Evolutionary conservation across 2,888 invertebrate genomes (phyloP), one percentile per base, ranked within the genome.

Genomic region (Druceiella hillmani): DNA sequence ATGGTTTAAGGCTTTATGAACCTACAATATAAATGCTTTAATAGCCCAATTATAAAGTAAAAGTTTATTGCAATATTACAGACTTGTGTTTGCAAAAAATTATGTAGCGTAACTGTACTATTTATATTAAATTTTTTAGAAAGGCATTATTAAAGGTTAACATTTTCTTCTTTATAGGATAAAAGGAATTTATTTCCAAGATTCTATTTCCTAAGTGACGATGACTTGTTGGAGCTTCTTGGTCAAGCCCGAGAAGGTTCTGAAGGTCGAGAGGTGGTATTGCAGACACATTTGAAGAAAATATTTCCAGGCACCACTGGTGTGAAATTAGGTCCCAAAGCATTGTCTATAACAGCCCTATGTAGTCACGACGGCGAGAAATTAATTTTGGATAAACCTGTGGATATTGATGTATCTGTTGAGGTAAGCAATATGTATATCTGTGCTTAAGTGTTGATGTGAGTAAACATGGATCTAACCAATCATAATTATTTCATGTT

Each of bases 151-250:
- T n/a, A n/a, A n/a, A n/a, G n/a, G n/a, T n/a, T n/a, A n/a, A n/a
- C n/a, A n/a, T n/a, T n/a, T n/a, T n/a, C n/a, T 29, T 33, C 20
- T 42, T 57, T 56, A 28, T 61, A 94, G 90, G 91, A 92, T 51
- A 99, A 98, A 64, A 78, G 99, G 25, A 82, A 87, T 1, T 77
- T 83, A 32, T 99, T 99, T 66, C 95, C 99, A 4, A 75, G 99
- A 41, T 87, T 99, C 52, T 93, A 97, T 59, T 99, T 99, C 60
- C 75, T 99, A 45, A 95, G 95, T 41, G 98, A 99, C 57, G 99
- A 99, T 55, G 99, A 99, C 63, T 73, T 99, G 36, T 66, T 99
- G 39, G 98, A 99, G 70, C 79, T 99, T 43, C 76, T 99, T 7
- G 95, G 95, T 0, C 94, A 95, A 65, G 85, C 91, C 0, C 83